Evolutionary conservation across 2,888 invertebrate genomes (phyloP).

Genomic region (Rhingia rostrata): DNA sequence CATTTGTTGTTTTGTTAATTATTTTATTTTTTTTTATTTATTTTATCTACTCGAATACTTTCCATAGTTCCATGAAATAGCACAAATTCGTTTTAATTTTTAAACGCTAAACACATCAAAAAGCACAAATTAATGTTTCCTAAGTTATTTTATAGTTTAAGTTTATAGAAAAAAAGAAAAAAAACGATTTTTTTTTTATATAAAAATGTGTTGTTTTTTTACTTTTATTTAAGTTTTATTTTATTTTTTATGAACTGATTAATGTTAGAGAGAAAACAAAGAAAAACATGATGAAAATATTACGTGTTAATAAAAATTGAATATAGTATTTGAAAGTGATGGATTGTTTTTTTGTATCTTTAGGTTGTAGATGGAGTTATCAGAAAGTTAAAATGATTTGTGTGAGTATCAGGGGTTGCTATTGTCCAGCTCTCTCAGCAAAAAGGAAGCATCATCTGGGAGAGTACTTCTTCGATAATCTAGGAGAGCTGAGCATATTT

Average conservation of each 20-base stretch:
- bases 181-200: constrained; percentile 10
- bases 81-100: constrained; percentile 46
- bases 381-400: neutral
- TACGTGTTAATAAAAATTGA: constrained; percentile 72
- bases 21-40: constrained; percentile 49
- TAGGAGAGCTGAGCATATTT: too few relatives aligned
- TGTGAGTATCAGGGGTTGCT: too few relatives aligned
- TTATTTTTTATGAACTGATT: constrained; percentile 72
- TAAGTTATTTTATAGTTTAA: constrained; percentile 68
- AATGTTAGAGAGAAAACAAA: constrained; percentile 51
- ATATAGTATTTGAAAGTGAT: constrained; percentile 58
- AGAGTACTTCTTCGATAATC: too few relatives aligned
- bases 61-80: constrained; percentile 63
- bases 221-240: constrained; percentile 13
- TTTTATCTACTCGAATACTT: constrained; percentile 63
- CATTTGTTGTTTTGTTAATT: constrained; percentile 62
- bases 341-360: neutral
- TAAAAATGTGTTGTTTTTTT: constrained; percentile 7
- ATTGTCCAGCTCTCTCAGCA: too few relatives aligned
- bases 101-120: constrained; percentile 37
- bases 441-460: too few relatives aligned
- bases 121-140: constrained; percentile 65
- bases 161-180: neutral
- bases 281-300: constrained; percentile 43
- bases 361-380: neutral